Evolutionary conservation across 2,797 vertebrate genomes (phyloP).

Genomic region (Melanogrammus aeglefinus): DNA sequence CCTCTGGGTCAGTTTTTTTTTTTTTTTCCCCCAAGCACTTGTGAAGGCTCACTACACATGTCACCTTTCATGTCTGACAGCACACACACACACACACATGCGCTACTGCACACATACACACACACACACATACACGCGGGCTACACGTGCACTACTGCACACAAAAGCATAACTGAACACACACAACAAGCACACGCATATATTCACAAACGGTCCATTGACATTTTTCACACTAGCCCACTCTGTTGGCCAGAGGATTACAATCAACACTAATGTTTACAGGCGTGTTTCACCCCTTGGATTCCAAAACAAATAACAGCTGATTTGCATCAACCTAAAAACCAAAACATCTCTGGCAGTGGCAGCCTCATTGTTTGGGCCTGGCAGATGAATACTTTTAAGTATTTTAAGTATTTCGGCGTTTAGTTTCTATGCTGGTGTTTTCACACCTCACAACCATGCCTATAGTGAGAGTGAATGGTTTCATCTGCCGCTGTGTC

Average conservation of each 20-base stretch:
- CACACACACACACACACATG: background rate
- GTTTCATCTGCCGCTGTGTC: background rate
- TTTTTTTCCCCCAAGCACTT: background rate
- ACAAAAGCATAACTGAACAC: background rate
- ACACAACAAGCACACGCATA: background rate
- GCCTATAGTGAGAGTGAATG: background rate
- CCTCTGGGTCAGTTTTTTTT: background rate
- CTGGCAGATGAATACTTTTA: background rate
- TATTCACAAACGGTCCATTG: constrained; percentile 9
- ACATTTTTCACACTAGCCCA: background rate
- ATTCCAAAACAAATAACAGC: constrained; percentile 9
- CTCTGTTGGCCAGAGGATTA: background rate
- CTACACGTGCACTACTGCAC: background rate
- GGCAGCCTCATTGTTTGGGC: background rate
- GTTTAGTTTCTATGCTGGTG: background rate
- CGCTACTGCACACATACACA: background rate
- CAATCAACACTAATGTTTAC: constrained; percentile 9
- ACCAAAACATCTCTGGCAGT: background rate
- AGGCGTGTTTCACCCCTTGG: constrained; percentile 15
- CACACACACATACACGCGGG: background rate
- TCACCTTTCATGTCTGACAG: constrained; percentile 4
- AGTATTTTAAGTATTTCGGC: background rate
- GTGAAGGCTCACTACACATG: background rate
- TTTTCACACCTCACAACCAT: background rate
- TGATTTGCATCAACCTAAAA: background rate